Base-by-base conservation (phyloP, 2,113 vertebrate species). In the Myxocyprinus asiaticus region DNA sequence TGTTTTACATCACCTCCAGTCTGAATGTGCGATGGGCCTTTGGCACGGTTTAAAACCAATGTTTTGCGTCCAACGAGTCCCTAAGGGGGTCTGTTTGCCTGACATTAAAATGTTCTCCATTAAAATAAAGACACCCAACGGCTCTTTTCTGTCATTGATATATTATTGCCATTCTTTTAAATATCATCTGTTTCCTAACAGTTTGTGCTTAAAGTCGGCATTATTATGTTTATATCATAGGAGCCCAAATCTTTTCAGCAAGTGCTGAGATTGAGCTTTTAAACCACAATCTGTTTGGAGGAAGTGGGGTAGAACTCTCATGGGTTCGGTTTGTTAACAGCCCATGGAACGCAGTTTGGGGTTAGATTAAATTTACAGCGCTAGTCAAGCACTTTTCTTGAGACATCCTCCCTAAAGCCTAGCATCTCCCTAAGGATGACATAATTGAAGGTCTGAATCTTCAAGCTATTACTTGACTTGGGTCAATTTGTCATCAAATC, bases 41-140 rank as follows among this genome's bases (percentile, higher is more conserved):
- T 71, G 68, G 56, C 43, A 42, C 14, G 3, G 51, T 15, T 71
- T 44, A 58, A 71, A 58, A 58, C 22, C 53, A 71, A 58, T 5
- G 14, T 42, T 45, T 58, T 71, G 53, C 56, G 15, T 44, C 53
- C 53, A 9, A 56, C 56, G n/a, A 71, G 43, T 71, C 33, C 14
- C 51, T 5, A 58, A 1, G 68, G 51, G 51, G 7, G n/a, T 8
- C 5, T 1, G 43, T 71, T 44, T 12, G 44, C 22, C 1, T 48
- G 5, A 71, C 42, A n/a, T 58, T 71, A 58, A 15, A 71, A 15
- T 5, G 7, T 70, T 51, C n/a, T 50, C 50, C 17, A 9, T 70
- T 17, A 70, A 70, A 43, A 70, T 51, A 70, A 71, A 71, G 68
- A 44, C 14, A 15, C 44, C 68, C 53, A 70, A 10, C 51, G 7